A percentile compares a stretch with the other conserved stretches of the same genome.
Conservation (phyloP, 2,888 invertebrate genomes). For the Cacoxenus indagator region DNA sequence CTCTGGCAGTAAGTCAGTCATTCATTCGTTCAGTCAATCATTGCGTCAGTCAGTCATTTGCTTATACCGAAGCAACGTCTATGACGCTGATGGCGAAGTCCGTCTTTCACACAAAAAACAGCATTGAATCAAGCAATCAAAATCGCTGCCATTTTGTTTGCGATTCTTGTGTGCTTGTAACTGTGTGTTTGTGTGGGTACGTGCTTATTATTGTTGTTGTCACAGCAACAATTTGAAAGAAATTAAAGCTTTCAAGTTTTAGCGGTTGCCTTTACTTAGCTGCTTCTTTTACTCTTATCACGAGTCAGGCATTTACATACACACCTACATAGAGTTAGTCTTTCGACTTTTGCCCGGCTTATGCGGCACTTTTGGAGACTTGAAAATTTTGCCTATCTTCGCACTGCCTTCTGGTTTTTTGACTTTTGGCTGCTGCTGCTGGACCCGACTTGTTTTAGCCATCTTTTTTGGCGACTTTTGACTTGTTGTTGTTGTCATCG, state of each 20-base stretch:
- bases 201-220: constrained; percentile 2
- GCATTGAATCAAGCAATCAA: constrained; percentile 20
- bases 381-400: neutral
- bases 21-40: constrained; percentile 46
- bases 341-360: constrained; percentile 1
- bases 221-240: constrained; percentile 55
- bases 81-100: constrained; percentile 14
- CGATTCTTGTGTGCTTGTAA: constrained; percentile 56
- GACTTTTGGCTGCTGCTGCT: constrained; percentile 50
- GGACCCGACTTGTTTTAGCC: constrained; percentile 16
- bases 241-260: constrained; percentile 59
- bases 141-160: neutral
- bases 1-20: constrained; percentile 48
- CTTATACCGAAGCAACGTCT: neutral
- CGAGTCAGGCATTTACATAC: neutral
- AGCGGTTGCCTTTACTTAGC: constrained; percentile 41
- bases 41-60: constrained; percentile 6
- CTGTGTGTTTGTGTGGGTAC: constrained; percentile 12
- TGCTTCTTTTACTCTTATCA: constrained; percentile 56
- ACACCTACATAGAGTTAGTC: constrained; percentile 2
- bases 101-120: constrained; percentile 20
- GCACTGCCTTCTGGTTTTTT: neutral
- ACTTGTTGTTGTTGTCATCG: neutral
- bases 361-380: constrained; percentile 10
- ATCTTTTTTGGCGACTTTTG: constrained; percentile 7